Evolutionary conservation across 37 sponge, comb jelly and placozoan species (phyloP), one percentile per base, ranked within the genome.

Genomic region (Beroe ovata): DNA sequence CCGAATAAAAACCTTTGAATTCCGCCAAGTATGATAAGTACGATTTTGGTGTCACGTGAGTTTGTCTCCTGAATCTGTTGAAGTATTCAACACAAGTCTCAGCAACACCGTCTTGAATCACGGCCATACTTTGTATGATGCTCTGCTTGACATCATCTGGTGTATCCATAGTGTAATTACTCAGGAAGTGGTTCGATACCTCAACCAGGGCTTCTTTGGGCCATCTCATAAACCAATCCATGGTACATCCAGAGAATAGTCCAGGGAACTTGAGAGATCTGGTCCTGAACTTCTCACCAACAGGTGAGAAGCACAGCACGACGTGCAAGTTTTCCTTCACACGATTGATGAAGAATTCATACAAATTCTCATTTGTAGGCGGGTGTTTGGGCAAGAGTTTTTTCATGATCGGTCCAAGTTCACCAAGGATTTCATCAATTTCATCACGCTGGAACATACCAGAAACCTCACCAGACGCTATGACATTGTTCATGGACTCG

Each of bases 221-320:
- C 99, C 99, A 99, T 59, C 99, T 97, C 91, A 93, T 96, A 91
- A 99, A 99, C 99, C 99, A 99, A 91, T 99, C 99, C 99, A 99
- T 99, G 26, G 99, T 99, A 84, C 99, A 96, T 21, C 99, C 99
- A 88, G 95, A 95, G 91, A 99, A 95, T 30, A 99, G 92, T 19
- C 96, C 99, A 14, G 99, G 99, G 91, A 99, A 99, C 91, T 99
- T 99, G 42, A 99, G 92, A 29, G 95, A 89, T 11, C 96, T 90
- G 26, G 94, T 96, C 29, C 99, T 92, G 90, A 99, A 99, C 92
- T 99, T 99, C 90, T 99, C 99, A 11, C 99, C 99, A 4, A 90
- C 97, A 36, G 99, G 99, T 40, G 99, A 99, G 94, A 99, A 99
- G 72, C 99, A 99, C 38, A 99, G 93, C 14, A 99, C 99, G 21